phyloP scores from a whole-genome alignment of 2,888 invertebrate species.

The Nomada hirtipes region DNA sequence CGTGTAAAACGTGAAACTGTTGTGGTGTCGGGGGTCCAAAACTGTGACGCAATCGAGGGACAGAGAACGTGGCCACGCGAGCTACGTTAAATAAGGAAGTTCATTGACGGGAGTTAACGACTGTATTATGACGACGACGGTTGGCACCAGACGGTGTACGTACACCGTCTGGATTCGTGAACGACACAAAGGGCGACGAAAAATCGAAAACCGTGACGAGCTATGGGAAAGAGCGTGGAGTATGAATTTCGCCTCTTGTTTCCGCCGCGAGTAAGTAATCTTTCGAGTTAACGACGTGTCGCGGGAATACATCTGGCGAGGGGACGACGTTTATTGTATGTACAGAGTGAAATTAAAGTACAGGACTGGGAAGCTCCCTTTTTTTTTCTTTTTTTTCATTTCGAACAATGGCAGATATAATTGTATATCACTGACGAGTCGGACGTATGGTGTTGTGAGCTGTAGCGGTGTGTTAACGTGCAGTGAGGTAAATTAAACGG shows the following conservation, averaged over 20 bases:
- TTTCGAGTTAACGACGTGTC: background rate
- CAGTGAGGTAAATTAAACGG: too few species aligned
- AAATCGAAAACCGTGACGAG: conserved; percentile 40
- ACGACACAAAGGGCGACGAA: background rate
- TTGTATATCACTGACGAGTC: too few species aligned
- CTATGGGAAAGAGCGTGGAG: conserved; percentile 32
- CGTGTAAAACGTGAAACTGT: conserved; percentile 17
- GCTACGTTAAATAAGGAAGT: conserved; percentile 53
- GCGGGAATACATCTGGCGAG: too few species aligned
- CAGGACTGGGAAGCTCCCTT: too few species aligned
- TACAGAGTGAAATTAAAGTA: too few species aligned
- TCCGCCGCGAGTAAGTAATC: too few species aligned
- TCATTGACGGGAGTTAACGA: conserved; percentile 40
- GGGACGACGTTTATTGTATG: too few species aligned
- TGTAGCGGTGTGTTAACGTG: too few species aligned
- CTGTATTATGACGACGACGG: conserved; percentile 19
- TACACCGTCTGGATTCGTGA: background rate
- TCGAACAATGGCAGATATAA: too few species aligned
- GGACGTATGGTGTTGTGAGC: too few species aligned
- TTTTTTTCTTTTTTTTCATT: too few species aligned
- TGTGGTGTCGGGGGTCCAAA: background rate
- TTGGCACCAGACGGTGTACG: background rate
- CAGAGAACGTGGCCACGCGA: conserved; percentile 5
- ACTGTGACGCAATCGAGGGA: conserved; percentile 24
- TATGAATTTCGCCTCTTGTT: conserved; percentile 11